phyloP scores from a whole-genome alignment of 1,140 invertebrate species.

The Tetragnatha versicolor region DNA sequence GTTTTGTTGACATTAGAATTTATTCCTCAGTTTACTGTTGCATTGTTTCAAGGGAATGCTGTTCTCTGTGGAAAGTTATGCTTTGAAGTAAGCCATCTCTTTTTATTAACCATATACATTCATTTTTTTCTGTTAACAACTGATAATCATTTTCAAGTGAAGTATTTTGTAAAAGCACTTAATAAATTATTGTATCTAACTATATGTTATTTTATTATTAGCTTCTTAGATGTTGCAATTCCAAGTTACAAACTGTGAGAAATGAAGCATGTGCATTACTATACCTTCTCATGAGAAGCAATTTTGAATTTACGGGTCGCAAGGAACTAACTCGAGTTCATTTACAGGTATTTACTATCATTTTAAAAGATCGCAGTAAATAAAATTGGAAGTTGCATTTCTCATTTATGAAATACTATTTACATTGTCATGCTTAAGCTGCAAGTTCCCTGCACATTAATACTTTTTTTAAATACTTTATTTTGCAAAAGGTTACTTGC shows the following conservation, averaged over 20 bases:
- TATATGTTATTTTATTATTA: slow-evolving; percentile 36
- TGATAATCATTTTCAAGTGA: neutral
- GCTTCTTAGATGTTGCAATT: slow-evolving; percentile 80
- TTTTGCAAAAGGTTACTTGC: too few relatives aligned
- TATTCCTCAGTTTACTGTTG: slow-evolving; percentile 71
- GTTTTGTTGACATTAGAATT: neutral
- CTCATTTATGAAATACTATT: too few relatives aligned
- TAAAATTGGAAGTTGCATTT: too few relatives aligned
- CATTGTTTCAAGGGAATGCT: slow-evolving; percentile 79
- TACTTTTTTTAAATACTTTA: too few relatives aligned
- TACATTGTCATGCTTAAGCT: too few relatives aligned
- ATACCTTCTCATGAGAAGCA: slow-evolving; percentile 90
- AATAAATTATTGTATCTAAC: neutral
- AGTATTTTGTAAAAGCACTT: neutral
- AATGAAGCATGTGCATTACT: slow-evolving; percentile 89
- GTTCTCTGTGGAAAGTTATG: slow-evolving; percentile 84
- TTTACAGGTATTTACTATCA: slow-evolving; percentile 74
- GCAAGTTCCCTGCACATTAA: too few relatives aligned
- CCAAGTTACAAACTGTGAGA: slow-evolving; percentile 77
- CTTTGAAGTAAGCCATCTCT: slow-evolving; percentile 72
- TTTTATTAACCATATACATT: too few relatives aligned
- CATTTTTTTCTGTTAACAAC: too few relatives aligned
- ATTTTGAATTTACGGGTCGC: slow-evolving; percentile 85
- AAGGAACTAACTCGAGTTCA: slow-evolving; percentile 86
- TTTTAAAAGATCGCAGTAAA: too few relatives aligned